Conservation (phyloP, 2,888 invertebrate genomes). For the Dryococelus australis region DNA sequence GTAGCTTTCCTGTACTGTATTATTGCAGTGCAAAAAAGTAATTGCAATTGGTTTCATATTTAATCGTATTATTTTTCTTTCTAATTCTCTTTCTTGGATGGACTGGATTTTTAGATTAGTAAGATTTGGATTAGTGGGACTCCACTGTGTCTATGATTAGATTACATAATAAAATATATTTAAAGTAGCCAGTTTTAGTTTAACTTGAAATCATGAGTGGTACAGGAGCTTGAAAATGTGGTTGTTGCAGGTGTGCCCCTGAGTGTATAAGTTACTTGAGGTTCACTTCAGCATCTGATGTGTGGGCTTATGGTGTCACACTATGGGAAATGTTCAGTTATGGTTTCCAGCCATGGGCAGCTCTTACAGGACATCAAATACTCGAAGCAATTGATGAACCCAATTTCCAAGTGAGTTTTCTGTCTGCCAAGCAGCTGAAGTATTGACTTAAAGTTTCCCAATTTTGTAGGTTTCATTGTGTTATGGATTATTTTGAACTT, state of each 20-base stretch:
- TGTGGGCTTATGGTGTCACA: slow-evolving; percentile 98
- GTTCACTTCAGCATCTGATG: slow-evolving; percentile 96
- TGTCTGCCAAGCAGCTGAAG: not conserved
- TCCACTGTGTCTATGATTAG: too few species aligned
- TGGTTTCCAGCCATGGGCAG: slow-evolving; percentile 98
- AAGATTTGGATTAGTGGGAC: too few species aligned
- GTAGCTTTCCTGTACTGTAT: too few species aligned
- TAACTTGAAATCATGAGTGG: too few species aligned
- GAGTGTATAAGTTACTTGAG: slow-evolving; percentile 96
- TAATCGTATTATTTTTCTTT: too few species aligned
- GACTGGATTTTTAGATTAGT: too few species aligned
- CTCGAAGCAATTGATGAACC: slow-evolving; percentile 95
- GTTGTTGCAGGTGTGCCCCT: slow-evolving; percentile 84
- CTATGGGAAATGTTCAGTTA: slow-evolving; percentile 99
- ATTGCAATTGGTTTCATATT: too few species aligned
- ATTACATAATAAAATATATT: too few species aligned
- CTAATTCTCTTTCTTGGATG: too few species aligned
- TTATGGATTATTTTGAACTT: not conserved
- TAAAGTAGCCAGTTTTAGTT: too few species aligned
- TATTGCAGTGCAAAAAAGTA: too few species aligned
- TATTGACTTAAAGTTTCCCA: too few species aligned
- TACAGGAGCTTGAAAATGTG: not conserved
- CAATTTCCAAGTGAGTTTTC: slow-evolving; percentile 71
- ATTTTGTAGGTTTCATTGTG: not conserved
- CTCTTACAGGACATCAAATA: slow-evolving; percentile 92